A percentile compares a stretch with the other conserved stretches of the same genome.
Evolutionary conservation across 1,140 invertebrate genomes (phyloP).

Genomic region (Diachasma alloeum): DNA sequence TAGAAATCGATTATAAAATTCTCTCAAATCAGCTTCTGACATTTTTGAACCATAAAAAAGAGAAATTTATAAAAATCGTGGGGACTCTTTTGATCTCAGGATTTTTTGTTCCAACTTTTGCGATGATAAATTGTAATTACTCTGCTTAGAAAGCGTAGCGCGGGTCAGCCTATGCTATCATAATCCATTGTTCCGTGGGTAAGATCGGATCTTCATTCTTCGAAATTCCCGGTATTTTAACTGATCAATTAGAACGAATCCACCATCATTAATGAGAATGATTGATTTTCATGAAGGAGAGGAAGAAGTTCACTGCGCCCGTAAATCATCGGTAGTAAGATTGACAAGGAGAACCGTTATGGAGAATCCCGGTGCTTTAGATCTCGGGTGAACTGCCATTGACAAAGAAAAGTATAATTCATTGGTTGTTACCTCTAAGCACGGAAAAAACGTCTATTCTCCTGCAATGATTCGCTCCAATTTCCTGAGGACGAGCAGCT

Average conservation of each 20-base stretch:
- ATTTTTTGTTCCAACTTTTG: not conserved
- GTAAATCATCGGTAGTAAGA: not conserved
- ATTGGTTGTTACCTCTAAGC: not conserved
- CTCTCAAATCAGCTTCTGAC: not conserved
- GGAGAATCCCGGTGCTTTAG: not conserved
- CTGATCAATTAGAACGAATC: not conserved
- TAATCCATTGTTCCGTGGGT: conserved; percentile 28
- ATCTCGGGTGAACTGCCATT: not conserved
- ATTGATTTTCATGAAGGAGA: not conserved
- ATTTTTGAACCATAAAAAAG: not conserved
- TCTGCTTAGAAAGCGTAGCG: conserved; percentile 34
- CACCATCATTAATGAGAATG: not conserved
- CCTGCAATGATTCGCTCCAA: not conserved
- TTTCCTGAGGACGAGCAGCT: not conserved
- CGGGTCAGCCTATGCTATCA: conserved; percentile 20
- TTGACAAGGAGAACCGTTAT: not conserved
- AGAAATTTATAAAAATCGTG: not conserved
- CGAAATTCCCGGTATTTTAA: not conserved
- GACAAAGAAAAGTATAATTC: not conserved
- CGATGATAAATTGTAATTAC: conserved; percentile 34
- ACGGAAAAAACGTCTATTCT: not conserved
- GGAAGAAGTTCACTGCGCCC: not conserved
- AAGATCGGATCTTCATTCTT: conserved; percentile 3
- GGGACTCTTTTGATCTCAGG: not conserved
- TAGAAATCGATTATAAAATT: not conserved